phyloP scores from a whole-genome alignment of 2,113 vertebrate genomes.

The Sphyrna mokarran region DNA sequence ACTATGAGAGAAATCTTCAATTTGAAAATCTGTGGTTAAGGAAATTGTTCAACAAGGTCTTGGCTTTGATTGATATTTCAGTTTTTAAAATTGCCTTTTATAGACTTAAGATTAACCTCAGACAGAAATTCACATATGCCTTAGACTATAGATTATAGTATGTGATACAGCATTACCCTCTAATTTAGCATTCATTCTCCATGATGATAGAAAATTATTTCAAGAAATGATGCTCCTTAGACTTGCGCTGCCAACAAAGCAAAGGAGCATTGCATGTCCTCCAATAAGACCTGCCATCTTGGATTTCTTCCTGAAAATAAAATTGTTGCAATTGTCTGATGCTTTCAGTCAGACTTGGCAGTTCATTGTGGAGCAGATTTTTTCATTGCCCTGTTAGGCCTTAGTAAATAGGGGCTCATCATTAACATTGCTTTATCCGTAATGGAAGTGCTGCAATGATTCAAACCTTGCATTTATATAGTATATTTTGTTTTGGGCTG shows the following conservation, averaged over 20 bases:
- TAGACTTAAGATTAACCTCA: neutral
- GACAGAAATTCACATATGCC: neutral
- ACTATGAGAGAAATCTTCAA: neutral
- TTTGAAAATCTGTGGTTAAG: neutral
- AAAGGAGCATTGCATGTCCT: neutral
- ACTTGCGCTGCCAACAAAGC: neutral
- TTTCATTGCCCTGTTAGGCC: neutral
- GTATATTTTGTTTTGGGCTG: too few species aligned
- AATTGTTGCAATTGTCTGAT: neutral
- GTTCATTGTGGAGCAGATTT: neutral
- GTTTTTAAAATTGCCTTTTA: neutral
- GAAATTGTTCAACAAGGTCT: neutral
- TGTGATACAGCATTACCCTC: neutral
- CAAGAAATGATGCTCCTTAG: neutral
- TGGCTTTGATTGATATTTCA: slow-evolving; percentile 26
- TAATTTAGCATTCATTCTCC: neutral
- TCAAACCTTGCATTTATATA: neutral
- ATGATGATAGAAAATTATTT: slow-evolving; percentile 4
- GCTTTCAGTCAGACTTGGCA: neutral
- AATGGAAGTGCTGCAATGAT: neutral
- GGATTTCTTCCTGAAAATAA: neutral
- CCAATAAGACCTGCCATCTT: neutral
- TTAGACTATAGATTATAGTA: neutral
- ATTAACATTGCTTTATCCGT: neutral
- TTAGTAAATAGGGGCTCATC: neutral